Conservation (phyloP, 2,113 vertebrate species). For the Chionomys nivalis region DNA sequence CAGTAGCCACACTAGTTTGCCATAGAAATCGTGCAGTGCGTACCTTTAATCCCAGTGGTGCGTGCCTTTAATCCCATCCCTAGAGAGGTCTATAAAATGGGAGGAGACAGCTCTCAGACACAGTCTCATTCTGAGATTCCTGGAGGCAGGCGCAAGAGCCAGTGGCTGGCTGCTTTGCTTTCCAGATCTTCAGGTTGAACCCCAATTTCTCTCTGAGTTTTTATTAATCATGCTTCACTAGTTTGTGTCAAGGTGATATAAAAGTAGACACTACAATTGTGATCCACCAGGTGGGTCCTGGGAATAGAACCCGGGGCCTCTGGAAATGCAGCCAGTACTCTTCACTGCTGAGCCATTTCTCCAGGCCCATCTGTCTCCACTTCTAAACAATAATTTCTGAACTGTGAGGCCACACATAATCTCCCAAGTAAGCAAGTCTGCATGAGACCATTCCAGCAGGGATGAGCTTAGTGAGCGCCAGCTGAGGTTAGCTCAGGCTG, state of each 20-base stretch:
- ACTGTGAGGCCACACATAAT: neutral
- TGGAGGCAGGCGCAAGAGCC: no score
- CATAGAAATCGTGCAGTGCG: no score
- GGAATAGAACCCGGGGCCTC: neutral
- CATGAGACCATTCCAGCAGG: neutral
- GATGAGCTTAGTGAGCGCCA: neutral
- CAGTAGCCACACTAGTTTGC: no score
- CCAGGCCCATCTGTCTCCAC: neutral
- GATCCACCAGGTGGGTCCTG: neutral
- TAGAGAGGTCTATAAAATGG: no score
- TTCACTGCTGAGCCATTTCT: neutral
- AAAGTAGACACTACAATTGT: neutral
- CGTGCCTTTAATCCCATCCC: no score
- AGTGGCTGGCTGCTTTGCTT: no score
- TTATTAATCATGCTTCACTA: neutral
- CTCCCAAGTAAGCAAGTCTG: neutral
- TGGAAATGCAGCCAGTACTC: neutral
- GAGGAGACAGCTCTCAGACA: no score
- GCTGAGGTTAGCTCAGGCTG: neutral
- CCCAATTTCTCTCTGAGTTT: no score
- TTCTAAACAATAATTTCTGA: neutral
- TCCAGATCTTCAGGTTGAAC: no score
- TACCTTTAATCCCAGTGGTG: no score
- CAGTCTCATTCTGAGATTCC: no score
- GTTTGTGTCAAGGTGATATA: neutral